A percentile compares a stretch with the other conserved stretches of the same genome.
Evolutionary conservation across 1,140 invertebrate species (phyloP).

Genomic region (Bombus confusus): DNA sequence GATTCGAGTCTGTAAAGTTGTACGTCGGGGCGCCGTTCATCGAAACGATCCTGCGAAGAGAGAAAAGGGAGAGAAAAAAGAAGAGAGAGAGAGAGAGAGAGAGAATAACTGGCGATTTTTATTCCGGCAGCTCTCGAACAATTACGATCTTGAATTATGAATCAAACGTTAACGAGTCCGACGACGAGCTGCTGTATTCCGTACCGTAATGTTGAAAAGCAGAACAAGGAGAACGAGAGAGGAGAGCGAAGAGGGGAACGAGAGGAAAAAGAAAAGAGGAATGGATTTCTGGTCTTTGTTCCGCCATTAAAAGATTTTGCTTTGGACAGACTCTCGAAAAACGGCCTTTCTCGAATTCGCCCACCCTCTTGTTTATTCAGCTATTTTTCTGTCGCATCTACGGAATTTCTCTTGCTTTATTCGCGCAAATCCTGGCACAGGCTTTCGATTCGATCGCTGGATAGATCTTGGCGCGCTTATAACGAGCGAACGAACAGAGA

Average conservation of each 20-base stretch:
- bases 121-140: slow-evolving; percentile 46
- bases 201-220: slow-evolving; percentile 22
- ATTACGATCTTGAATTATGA: slow-evolving; percentile 65
- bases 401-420: background rate
- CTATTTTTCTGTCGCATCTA: background rate
- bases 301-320: slow-evolving; percentile 18
- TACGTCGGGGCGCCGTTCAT: background rate
- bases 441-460: background rate
- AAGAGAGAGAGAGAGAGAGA: background rate
- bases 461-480: background rate
- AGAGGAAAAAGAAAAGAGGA: background rate
- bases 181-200: background rate
- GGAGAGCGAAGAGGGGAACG: background rate
- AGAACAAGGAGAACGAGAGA: background rate
- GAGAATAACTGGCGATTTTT: background rate
- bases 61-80: background rate
- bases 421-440: background rate
- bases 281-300: slow-evolving; percentile 44
- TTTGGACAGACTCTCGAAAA: slow-evolving; percentile 40
- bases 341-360: slow-evolving; percentile 2
- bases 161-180: slow-evolving; percentile 57
- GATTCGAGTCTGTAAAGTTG: background rate
- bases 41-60: background rate
- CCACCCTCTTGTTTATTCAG: background rate
- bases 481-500: background rate